Evolutionary conservation across 2,888 invertebrate species (phyloP).

Genomic region (Erynnis tages): DNA sequence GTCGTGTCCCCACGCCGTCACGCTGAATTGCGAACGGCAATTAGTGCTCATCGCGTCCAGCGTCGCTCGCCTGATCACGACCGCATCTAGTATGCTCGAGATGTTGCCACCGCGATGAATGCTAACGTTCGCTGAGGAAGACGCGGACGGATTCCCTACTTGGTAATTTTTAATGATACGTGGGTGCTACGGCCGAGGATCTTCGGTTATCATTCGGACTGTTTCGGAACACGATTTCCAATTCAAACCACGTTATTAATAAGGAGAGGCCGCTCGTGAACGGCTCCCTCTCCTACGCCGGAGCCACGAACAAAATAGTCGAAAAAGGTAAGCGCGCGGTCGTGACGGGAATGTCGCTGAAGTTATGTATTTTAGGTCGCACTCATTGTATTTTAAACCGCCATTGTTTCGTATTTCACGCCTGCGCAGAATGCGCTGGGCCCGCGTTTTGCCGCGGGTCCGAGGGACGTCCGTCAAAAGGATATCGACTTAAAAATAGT

Average conservation of each 20-base stretch:
- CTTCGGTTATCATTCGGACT: conserved; percentile 17
- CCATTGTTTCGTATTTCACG: conserved; percentile 77
- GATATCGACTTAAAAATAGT: conserved; percentile 46
- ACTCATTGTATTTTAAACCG: conserved; percentile 78
- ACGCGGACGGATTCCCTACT: conserved; percentile 28
- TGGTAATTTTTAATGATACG: conserved; percentile 35
- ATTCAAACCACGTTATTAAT: conserved; percentile 75
- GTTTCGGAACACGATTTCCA: conserved; percentile 46
- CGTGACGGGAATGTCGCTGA: conserved; percentile 77
- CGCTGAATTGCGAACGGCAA: conserved; percentile 59
- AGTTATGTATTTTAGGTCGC: conserved; percentile 68
- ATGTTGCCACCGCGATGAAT: conserved; percentile 44
- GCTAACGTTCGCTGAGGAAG: conserved; percentile 41
- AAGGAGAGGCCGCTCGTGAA: conserved; percentile 64
- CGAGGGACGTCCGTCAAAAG: conserved; percentile 45
- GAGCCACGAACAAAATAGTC: conserved; percentile 66
- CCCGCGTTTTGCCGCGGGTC: conserved; percentile 6
- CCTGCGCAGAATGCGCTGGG: conserved; percentile 53
- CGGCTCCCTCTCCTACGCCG: conserved; percentile 50
- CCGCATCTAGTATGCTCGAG: conserved; percentile 53
- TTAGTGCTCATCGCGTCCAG: conserved; percentile 57
- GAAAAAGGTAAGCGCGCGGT: conserved; percentile 71
- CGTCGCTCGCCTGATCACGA: conserved; percentile 61
- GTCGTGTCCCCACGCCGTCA: conserved; percentile 54
- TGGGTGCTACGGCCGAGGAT: conserved; percentile 35